These are phyloP conservation scores for Listronotus bonariensis DNA, from an alignment of 1,140 invertebrate genomes.

Conservation along the genomic window DNA sequence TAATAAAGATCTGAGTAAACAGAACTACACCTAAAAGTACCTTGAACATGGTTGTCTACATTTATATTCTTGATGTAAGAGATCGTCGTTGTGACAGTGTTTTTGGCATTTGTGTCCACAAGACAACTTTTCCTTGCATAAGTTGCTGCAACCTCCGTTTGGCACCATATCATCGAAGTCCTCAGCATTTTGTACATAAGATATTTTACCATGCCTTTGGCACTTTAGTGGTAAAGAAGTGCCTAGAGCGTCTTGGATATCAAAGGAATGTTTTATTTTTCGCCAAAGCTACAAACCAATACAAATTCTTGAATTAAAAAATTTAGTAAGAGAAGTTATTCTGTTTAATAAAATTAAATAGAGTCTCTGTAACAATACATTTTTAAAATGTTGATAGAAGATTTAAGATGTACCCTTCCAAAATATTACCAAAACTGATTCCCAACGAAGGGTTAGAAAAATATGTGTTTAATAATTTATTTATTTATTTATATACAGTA, in stretches of 20 bases:
- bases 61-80: constrained; percentile 54
- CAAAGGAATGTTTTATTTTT: constrained; percentile 57
- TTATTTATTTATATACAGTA: too few relatives aligned
- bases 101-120: constrained; percentile 64
- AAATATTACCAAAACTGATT: too few relatives aligned
- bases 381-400: too few relatives aligned
- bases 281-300: constrained; percentile 58
- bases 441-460: too few relatives aligned
- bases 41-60: constrained; percentile 49
- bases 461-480: too few relatives aligned
- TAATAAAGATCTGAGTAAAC: too few relatives aligned
- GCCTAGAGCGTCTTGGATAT: constrained; percentile 56
- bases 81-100: constrained; percentile 59
- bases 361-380: too few relatives aligned
- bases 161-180: constrained; percentile 36
- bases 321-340: too few relatives aligned
- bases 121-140: constrained; percentile 53
- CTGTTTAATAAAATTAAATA: too few relatives aligned
- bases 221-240: constrained; percentile 53
- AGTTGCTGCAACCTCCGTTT: constrained; percentile 58
- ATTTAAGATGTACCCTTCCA: too few relatives aligned
- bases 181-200: constrained; percentile 49
- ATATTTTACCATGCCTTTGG: constrained; percentile 55
- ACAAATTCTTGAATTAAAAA: too few relatives aligned
- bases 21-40: neutral